A percentile compares a stretch with the other conserved stretches of the same genome.
Conservation (phyloP, 2,113 vertebrate genomes). For the Psilopsiagon aymara region DNA sequence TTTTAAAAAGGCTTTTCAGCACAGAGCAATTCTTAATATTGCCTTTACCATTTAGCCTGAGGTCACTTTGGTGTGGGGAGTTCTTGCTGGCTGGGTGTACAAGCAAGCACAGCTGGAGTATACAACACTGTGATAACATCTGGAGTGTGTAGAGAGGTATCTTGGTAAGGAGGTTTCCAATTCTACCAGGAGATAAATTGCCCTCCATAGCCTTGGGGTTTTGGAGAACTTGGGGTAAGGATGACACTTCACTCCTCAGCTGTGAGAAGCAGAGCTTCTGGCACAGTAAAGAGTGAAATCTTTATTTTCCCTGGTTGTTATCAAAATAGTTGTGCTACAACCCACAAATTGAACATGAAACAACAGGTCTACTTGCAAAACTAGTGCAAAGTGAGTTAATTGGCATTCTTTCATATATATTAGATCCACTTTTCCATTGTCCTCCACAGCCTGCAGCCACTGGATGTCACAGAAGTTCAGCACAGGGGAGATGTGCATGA, state of each 20-base stretch:
- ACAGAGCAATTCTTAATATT: background rate
- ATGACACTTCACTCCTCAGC: background rate
- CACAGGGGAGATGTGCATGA: background rate
- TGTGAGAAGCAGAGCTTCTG: conserved; percentile 25
- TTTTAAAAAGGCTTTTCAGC: background rate
- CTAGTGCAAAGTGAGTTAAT: background rate
- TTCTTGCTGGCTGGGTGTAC: background rate
- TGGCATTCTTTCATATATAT: background rate
- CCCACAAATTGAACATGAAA: conserved; percentile 7
- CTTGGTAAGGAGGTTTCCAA: conserved; percentile 3
- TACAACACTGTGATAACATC: background rate
- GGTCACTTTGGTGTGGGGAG: background rate
- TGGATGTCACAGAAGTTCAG: background rate
- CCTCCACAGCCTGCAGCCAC: background rate
- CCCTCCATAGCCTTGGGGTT: background rate
- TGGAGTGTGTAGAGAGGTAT: background rate
- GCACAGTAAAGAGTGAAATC: background rate
- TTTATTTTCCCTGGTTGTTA: background rate
- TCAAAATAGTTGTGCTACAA: background rate
- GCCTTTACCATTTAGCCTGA: background rate
- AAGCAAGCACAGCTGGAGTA: background rate
- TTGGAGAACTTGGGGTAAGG: background rate
- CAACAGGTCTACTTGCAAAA: background rate
- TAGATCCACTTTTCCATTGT: background rate
- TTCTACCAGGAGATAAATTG: conserved; percentile 2